These are phyloP conservation scores for Drosophila demipolita DNA, from an alignment of 2,888 invertebrate species.

Conservation along the genomic window DNA sequence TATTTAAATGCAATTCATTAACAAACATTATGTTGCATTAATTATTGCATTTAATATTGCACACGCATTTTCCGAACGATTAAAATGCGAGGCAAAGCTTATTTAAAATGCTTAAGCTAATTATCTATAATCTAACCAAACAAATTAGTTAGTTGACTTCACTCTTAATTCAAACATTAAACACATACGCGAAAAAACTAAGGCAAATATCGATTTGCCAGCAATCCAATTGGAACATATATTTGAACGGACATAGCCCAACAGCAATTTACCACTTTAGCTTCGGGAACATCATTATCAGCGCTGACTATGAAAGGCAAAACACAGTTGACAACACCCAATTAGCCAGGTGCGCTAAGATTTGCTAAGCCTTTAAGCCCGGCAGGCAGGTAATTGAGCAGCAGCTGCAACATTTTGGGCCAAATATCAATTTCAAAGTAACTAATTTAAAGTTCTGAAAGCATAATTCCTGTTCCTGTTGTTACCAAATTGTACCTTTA, in stretches of 20 bases:
- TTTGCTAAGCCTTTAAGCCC: constrained; percentile 18
- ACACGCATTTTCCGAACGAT: not conserved
- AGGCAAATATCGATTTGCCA: not conserved
- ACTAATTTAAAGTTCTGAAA: constrained; percentile 1
- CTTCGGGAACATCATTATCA: not conserved
- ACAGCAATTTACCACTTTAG: not conserved
- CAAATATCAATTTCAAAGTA: constrained; percentile 5
- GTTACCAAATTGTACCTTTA: not conserved
- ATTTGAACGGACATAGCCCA: not conserved
- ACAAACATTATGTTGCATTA: not conserved
- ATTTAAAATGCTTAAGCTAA: not conserved
- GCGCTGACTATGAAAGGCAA: not conserved
- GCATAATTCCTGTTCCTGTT: not conserved
- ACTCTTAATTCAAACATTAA: constrained; percentile 13
- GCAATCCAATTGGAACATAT: not conserved
- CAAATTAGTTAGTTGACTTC: constrained; percentile 31
- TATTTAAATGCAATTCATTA: constrained; percentile 19
- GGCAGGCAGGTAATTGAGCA: constrained; percentile 23
- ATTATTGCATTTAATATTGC: not conserved
- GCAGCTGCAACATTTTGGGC: constrained; percentile 11
- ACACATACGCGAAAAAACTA: not conserved
- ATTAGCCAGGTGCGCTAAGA: constrained; percentile 39
- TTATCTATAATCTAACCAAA: constrained; percentile 7
- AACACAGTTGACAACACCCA: constrained; percentile 24
- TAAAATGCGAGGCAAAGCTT: not conserved